Conservation (phyloP, 2,113 vertebrate genomes). For the Eretmochelys imbricata region DNA sequence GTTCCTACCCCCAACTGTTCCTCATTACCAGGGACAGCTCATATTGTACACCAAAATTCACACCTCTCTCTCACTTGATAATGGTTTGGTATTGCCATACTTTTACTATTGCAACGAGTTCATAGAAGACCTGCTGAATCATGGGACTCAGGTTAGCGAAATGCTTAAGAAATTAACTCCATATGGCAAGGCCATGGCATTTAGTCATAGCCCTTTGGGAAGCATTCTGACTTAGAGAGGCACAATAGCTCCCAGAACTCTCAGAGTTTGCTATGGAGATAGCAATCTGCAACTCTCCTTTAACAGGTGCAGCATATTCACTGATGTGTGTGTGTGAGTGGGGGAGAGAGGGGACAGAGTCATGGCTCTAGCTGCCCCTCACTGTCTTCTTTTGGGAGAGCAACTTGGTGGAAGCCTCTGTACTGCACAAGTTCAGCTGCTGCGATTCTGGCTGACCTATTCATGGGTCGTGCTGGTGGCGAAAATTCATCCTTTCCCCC, state of each 20-base stretch:
- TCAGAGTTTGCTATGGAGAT: neutral
- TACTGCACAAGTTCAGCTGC: neutral
- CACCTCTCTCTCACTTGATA: constrained; percentile 22
- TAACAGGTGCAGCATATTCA: neutral
- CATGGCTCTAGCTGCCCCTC: neutral
- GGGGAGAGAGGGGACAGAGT: neutral
- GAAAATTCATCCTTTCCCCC: neutral
- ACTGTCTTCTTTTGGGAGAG: neutral
- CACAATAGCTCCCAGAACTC: neutral
- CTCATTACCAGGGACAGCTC: constrained; percentile 40
- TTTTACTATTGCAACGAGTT: neutral
- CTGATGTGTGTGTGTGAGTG: rapidly evolving
- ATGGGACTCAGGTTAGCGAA: neutral
- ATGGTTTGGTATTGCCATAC: neutral
- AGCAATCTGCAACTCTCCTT: neutral
- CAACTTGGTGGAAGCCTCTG: neutral
- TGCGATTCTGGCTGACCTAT: neutral
- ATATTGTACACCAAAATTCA: constrained; percentile 9
- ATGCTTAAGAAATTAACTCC: neutral
- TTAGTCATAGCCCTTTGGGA: neutral
- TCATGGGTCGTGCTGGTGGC: neutral
- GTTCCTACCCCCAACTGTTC: constrained; percentile 35
- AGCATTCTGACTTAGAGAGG: neutral
- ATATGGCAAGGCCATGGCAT: neutral
- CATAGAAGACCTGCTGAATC: neutral